These are phyloP conservation scores for Nematopogon swammerdamellus DNA, from an alignment of 2,888 invertebrate genomes.

Conservation along the genomic window DNA sequence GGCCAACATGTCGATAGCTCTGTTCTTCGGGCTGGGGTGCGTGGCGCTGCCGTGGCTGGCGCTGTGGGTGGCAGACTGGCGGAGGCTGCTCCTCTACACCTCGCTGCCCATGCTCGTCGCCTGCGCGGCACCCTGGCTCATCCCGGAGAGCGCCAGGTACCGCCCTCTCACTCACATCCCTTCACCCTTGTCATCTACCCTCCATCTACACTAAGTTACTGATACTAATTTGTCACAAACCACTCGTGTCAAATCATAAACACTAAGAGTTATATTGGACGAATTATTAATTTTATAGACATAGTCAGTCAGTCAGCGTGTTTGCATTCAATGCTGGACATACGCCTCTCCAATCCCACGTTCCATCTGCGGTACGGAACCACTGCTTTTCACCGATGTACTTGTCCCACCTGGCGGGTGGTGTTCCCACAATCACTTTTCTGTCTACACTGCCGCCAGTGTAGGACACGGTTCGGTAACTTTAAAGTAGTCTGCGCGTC, in stretches of 20 bases:
- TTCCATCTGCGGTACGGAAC: no score
- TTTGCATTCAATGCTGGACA: no score
- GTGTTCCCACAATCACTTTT: no score
- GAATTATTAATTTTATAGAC: no score
- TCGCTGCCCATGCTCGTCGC: slow-evolving; percentile 35
- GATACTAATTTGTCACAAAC: neutral
- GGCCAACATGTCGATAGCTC: slow-evolving; percentile 48
- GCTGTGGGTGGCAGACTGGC: slow-evolving; percentile 38
- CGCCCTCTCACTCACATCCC: slow-evolving; percentile 1
- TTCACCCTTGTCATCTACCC: neutral
- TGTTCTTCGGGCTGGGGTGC: slow-evolving; percentile 45
- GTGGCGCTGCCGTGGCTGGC: slow-evolving; percentile 47
- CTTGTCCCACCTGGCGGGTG: no score
- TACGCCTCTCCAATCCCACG: no score
- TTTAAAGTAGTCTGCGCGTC: no score
- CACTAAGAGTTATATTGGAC: neutral
- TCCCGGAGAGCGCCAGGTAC: slow-evolving; percentile 48
- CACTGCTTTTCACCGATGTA: no score
- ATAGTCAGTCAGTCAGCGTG: no score
- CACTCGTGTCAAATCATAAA: neutral
- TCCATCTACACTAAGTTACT: neutral
- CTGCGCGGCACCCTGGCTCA: slow-evolving; percentile 27
- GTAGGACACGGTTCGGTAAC: no score
- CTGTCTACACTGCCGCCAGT: no score
- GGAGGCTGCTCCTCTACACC: slow-evolving; percentile 34